Evolutionary conservation across 2,797 vertebrate genomes (phyloP).

Genomic region (Syngnathus rostellatus): DNA sequence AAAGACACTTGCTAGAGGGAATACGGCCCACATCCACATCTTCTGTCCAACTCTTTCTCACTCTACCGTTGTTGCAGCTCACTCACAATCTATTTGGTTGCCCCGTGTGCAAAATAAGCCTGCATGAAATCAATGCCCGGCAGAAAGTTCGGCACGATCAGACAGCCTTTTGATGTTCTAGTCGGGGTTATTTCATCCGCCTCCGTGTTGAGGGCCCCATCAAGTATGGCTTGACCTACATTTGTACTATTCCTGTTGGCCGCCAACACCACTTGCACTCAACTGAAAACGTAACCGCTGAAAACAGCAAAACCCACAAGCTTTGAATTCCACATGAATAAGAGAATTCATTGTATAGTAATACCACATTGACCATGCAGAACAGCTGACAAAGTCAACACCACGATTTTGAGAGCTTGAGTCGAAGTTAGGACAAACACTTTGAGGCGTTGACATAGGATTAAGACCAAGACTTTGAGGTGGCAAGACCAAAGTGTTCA

Average conservation of each 20-base stretch:
- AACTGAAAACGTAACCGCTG: neutral
- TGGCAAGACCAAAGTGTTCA: neutral
- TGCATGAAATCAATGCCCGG: constrained; percentile 10
- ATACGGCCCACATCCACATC: constrained; percentile 9
- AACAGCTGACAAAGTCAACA: constrained; percentile 5
- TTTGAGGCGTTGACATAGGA: neutral
- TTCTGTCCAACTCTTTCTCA: constrained; percentile 10
- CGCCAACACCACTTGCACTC: neutral
- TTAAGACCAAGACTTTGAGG: neutral
- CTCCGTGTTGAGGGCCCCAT: neutral
- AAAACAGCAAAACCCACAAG: constrained; percentile 27
- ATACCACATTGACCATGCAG: constrained; percentile 42
- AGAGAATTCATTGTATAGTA: constrained; percentile 34
- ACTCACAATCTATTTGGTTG: constrained; percentile 35
- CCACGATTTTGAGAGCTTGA: neutral
- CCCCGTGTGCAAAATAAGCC: constrained; percentile 16
- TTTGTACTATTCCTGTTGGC: neutral
- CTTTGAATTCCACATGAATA: constrained; percentile 34
- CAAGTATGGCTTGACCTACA: constrained; percentile 3
- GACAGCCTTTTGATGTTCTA: neutral
- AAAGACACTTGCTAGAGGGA: constrained; percentile 1
- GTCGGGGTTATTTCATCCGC: neutral
- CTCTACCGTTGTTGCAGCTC: constrained; percentile 16
- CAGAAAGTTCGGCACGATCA: neutral
- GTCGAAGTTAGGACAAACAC: neutral